Base-by-base conservation (phyloP, 2,797 vertebrate species). In the Peromyscus nudipes region DNA sequence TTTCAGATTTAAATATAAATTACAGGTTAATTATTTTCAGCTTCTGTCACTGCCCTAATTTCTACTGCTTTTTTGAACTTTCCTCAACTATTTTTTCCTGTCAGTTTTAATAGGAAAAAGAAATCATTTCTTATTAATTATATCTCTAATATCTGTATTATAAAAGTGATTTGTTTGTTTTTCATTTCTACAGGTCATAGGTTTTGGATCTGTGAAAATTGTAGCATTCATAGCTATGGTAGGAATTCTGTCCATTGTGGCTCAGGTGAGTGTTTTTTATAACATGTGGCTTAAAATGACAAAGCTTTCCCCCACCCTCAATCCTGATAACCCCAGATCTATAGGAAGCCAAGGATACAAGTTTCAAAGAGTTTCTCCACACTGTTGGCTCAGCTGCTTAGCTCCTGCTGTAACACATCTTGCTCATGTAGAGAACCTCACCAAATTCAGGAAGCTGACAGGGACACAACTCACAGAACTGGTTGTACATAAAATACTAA, bases 211-310 rank as follows among this genome's bases (percentile, higher is more conserved):
- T 43, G 98, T 98, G 55, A 99, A 99, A 94, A 99, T 99, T 88
- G 99, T 99, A 0, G 99, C 99, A 31, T 99, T 99, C 98, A 99
- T 99, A 94, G 99, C 99, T 82, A 99, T 99, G 97, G 99, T 99
- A 96, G 99, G 99, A 95, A 99, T 99, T 98, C 98, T 99, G 81
- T 99, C 99, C 81, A 99, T 99, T 97, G 76, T 99, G 97, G 99
- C 99, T 91, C 99, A 99, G 99, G 99, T 99, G 98, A 98, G 98
- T 93, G 55, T 29, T 27, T 49, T 69, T 46, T 76, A 49, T 19
- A 62, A 29, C 23, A 73, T 43, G 27, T 43, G 16, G 25, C 21
- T 88, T 88, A 73, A 88, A 88, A 55, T 43, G 46, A 21, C n/a
- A 73, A 57, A 86, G 46, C 4, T 43, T 55, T 34, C 65, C 34